Conservation (phyloP, 2,888 invertebrate genomes). For the Volucella inanis region DNA sequence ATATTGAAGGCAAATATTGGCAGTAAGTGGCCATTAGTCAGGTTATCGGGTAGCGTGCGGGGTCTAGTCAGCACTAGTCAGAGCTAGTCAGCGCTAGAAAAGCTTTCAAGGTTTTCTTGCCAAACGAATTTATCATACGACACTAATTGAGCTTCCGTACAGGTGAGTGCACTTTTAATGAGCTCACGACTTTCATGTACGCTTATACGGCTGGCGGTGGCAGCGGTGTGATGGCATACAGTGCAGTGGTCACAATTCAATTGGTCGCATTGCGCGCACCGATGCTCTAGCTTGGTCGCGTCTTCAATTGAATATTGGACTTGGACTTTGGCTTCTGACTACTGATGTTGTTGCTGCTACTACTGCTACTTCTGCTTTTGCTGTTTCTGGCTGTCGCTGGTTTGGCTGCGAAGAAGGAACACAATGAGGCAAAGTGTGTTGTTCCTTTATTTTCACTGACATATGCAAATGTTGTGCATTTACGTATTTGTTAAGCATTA, state of each 20-base stretch:
- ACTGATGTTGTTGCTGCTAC: no score
- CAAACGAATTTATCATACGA: slow-evolving; percentile 72
- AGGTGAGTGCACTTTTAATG: slow-evolving; percentile 74
- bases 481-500: slow-evolving; percentile 68
- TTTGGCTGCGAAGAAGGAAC: slow-evolving; percentile 8
- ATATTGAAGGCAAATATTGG: slow-evolving; percentile 59
- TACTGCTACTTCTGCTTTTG: no score
- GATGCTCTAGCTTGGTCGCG: slow-evolving; percentile 46
- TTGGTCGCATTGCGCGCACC: slow-evolving; percentile 23
- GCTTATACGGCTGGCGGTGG: slow-evolving; percentile 23
- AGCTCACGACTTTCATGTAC: slow-evolving; percentile 73
- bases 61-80: neutral
- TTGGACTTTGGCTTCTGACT: no score
- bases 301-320: slow-evolving; percentile 47
- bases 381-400: neutral
- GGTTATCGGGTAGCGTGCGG: slow-evolving; percentile 53
- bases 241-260: slow-evolving; percentile 47
- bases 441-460: slow-evolving; percentile 57
- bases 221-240: neutral
- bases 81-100: slow-evolving; percentile 13
- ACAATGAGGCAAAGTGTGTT: slow-evolving; percentile 58
- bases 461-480: slow-evolving; percentile 73
- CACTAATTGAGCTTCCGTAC: slow-evolving; percentile 75
- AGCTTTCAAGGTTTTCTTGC: slow-evolving; percentile 63
- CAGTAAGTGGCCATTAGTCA: slow-evolving; percentile 72